A percentile compares a stretch with the other conserved stretches of the same genome.
These are phyloP conservation scores for Stigmatopora nigra DNA, from an alignment of 2,113 vertebrate genomes.

Conservation along the genomic window DNA sequence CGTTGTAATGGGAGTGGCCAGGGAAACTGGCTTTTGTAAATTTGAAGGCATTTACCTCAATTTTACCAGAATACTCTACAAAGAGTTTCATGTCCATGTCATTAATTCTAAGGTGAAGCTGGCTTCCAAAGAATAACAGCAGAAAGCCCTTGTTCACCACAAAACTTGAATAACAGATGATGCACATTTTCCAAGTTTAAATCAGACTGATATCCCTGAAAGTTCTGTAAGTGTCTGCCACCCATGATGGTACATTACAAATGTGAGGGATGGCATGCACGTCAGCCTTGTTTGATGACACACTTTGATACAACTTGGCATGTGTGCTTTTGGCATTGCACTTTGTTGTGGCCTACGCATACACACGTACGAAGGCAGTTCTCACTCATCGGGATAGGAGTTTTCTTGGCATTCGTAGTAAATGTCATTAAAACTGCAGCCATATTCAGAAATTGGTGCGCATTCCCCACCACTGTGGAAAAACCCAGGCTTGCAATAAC, in stretches of 20 bases:
- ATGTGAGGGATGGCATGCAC: slow-evolving; percentile 29
- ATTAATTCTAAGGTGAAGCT: slow-evolving; percentile 38
- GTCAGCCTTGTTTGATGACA: slow-evolving; percentile 28
- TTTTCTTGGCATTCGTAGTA: slow-evolving; percentile 25
- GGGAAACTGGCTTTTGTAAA: neutral
- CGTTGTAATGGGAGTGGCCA: slow-evolving; percentile 30
- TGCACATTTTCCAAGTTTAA: slow-evolving; percentile 46
- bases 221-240: slow-evolving; percentile 40
- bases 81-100: slow-evolving; percentile 33
- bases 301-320: slow-evolving; percentile 41
- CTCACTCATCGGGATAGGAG: slow-evolving; percentile 34
- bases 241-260: slow-evolving; percentile 35
- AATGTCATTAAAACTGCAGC: slow-evolving; percentile 27
- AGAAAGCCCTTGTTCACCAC: slow-evolving; percentile 1
- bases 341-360: slow-evolving; percentile 28
- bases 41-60: slow-evolving; percentile 36
- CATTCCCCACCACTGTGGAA: slow-evolving; percentile 20
- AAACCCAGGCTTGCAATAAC: slow-evolving; percentile 28
- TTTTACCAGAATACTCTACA: slow-evolving; percentile 20
- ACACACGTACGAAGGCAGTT: slow-evolving; percentile 35
- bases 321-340: slow-evolving; percentile 29
- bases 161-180: slow-evolving; percentile 38
- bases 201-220: slow-evolving; percentile 42
- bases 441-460: slow-evolving; percentile 25
- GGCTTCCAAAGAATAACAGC: slow-evolving; percentile 23